Evolutionary conservation across 2,797 vertebrate genomes (phyloP).

Genomic region (Anguilla obscura): DNA sequence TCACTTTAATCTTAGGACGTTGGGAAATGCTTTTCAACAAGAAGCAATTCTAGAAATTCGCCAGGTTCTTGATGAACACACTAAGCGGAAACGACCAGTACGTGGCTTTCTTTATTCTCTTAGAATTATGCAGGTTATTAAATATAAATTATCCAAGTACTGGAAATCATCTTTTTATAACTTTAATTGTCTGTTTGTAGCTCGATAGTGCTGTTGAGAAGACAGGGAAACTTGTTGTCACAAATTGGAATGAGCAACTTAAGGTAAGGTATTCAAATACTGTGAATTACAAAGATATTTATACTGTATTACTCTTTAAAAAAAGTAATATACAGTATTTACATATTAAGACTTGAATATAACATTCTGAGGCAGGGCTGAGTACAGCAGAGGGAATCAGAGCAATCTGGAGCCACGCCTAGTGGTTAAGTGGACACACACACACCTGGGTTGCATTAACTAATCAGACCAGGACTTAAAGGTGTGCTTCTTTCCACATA

Average conservation of each 20-base stretch:
- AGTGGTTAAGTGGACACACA: no score
- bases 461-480: no score
- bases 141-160: neutral
- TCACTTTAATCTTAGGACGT: constrained; percentile 62
- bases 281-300: neutral
- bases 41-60: constrained; percentile 78
- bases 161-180: neutral
- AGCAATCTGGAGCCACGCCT: no score
- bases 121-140: neutral
- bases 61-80: constrained; percentile 75
- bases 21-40: constrained; percentile 81
- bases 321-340: neutral
- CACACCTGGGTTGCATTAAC: no score
- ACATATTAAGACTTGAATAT: no score
- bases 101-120: constrained; percentile 43
- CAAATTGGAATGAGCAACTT: constrained; percentile 82
- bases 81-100: constrained; percentile 81
- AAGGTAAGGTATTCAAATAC: constrained; percentile 68
- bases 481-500: no score
- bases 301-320: neutral
- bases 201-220: constrained; percentile 79
- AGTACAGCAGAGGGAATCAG: no score
- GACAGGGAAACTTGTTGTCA: constrained; percentile 74
- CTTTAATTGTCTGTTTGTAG: constrained; percentile 54
- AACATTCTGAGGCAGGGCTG: no score